phyloP scores from a whole-genome alignment of 2,888 invertebrate genomes.

The Parnassius mnemosyne region DNA sequence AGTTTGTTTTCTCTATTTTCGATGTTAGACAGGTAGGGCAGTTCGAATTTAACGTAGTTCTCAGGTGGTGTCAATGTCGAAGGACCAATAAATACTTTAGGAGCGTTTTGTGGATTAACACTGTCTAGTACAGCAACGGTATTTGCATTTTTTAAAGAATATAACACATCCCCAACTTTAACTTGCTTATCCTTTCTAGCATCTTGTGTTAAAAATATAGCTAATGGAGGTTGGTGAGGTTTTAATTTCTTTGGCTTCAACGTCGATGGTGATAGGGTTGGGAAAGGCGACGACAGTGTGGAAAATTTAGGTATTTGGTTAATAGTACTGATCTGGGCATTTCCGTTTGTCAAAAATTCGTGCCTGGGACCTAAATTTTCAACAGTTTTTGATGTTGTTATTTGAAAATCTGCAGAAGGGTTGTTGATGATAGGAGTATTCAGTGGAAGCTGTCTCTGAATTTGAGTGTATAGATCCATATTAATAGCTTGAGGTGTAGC shows the following conservation, averaged over 20 bases:
- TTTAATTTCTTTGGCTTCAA: slow-evolving; percentile 81
- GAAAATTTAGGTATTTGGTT: slow-evolving; percentile 67
- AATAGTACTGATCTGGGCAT: slow-evolving; percentile 45
- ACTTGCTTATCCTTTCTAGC: slow-evolving; percentile 70
- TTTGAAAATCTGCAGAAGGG: slow-evolving; percentile 50
- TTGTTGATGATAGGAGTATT: slow-evolving; percentile 28
- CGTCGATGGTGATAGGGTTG: slow-evolving; percentile 54
- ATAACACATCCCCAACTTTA: slow-evolving; percentile 85
- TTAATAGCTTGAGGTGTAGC: slow-evolving; percentile 51
- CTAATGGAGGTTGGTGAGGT: slow-evolving; percentile 91
- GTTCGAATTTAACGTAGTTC: slow-evolving; percentile 88
- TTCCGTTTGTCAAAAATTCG: slow-evolving; percentile 60
- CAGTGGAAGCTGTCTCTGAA: slow-evolving; percentile 45
- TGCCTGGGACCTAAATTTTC: slow-evolving; percentile 50
- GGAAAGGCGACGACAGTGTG: slow-evolving; percentile 59
- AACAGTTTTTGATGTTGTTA: slow-evolving; percentile 44
- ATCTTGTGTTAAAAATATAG: slow-evolving; percentile 86
- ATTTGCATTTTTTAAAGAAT: slow-evolving; percentile 84
- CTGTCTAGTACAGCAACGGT: slow-evolving; percentile 89
- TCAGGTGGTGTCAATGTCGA: slow-evolving; percentile 85
- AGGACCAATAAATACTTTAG: slow-evolving; percentile 91
- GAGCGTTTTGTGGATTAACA: slow-evolving; percentile 83
- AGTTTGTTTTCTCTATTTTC: slow-evolving; percentile 86
- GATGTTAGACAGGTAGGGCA: slow-evolving; percentile 89
- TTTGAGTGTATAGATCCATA: slow-evolving; percentile 55